These are phyloP conservation scores for Drosophila busckii DNA, from an alignment of 1,140 invertebrate genomes.

Conservation along the genomic window DNA sequence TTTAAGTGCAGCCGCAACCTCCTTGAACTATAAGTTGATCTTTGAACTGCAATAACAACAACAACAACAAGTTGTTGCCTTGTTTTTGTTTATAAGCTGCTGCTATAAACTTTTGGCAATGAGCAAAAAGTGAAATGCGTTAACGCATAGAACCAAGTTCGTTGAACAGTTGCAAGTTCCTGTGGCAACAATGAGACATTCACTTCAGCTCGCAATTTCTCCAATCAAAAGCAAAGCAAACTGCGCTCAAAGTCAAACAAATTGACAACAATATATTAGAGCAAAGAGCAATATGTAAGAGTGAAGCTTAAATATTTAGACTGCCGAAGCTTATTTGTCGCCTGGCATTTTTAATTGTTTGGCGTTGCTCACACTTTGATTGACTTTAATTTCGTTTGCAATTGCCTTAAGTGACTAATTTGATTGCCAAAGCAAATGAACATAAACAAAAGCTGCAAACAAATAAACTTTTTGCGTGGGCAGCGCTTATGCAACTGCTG, in stretches of 20 bases:
- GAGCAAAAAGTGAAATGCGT: constrained; percentile 34
- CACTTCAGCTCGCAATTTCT: too few relatives aligned
- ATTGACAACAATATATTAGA: too few relatives aligned
- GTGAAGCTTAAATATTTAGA: too few relatives aligned
- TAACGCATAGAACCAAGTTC: constrained; percentile 21
- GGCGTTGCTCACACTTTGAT: constrained; percentile 47
- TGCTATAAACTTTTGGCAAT: too few relatives aligned
- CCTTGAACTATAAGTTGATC: too few relatives aligned
- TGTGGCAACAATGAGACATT: constrained; percentile 5
- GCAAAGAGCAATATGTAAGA: constrained; percentile 65
- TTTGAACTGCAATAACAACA: constrained; percentile 4
- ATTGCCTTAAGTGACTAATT: constrained; percentile 61
- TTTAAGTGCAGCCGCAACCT: too few relatives aligned
- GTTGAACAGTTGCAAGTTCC: constrained; percentile 1
- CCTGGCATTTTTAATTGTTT: constrained; percentile 49
- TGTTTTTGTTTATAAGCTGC: too few relatives aligned
- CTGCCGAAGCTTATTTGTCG: too few relatives aligned
- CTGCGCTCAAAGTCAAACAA: too few relatives aligned
- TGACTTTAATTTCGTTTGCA: constrained; percentile 57
- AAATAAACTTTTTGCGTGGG: constrained; percentile 14
- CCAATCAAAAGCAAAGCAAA: constrained; percentile 52
- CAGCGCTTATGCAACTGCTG: constrained; percentile 7
- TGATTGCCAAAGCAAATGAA: constrained; percentile 53
- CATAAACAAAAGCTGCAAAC: constrained; percentile 1
- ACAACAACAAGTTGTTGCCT: not conserved